Conservation (phyloP, 2,797 vertebrate genomes). For the Esox lucius region DNA sequence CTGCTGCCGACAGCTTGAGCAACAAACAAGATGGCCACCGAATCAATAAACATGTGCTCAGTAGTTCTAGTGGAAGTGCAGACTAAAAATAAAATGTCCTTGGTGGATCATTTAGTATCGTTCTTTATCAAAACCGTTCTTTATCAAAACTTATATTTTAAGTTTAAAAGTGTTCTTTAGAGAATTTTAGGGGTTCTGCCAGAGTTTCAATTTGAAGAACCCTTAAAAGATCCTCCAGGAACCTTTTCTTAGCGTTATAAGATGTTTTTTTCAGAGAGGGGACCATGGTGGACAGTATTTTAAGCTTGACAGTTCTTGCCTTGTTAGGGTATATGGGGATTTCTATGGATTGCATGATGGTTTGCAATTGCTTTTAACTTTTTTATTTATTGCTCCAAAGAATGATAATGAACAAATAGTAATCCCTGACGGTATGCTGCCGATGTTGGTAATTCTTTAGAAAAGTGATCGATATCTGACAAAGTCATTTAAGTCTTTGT, state of each 20-base stretch:
- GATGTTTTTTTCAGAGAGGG: background rate
- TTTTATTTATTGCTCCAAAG: conserved; percentile 11
- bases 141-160: too few species aligned
- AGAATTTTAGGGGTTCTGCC: too few species aligned
- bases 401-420: conserved; percentile 27
- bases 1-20: background rate
- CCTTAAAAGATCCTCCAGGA: too few species aligned
- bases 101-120: too few species aligned
- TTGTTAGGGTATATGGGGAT: background rate
- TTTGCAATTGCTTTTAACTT: conserved; percentile 18
- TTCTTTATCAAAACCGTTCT: too few species aligned
- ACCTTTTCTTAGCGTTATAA: background rate
- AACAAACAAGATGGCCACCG: background rate
- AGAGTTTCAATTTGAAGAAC: too few species aligned
- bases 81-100: background rate
- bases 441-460: conserved; percentile 49
- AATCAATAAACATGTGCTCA: background rate
- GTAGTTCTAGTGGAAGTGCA: background rate
- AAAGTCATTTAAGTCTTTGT: conserved; percentile 34
- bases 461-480: conserved; percentile 25
- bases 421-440: conserved; percentile 18
- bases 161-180: too few species aligned
- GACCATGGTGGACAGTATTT: background rate
- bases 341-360: conserved; percentile 22
- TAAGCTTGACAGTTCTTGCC: background rate